Evolutionary conservation across 2,797 vertebrate species (phyloP), one percentile per base, ranked within the genome.

Genomic region (Rhodeus uyekii): DNA sequence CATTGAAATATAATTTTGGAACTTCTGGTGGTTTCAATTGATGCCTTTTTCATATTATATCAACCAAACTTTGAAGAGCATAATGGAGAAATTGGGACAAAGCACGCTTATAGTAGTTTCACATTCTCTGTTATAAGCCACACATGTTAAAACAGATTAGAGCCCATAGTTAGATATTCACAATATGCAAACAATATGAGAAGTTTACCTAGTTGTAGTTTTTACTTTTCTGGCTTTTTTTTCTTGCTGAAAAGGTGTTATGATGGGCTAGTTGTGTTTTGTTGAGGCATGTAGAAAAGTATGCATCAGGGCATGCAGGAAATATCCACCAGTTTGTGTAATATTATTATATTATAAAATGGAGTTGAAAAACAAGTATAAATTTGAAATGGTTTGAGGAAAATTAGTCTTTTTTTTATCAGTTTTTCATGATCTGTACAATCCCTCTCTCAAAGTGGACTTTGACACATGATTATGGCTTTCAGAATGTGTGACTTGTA

Each of bases 381-480:
- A 63, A 38, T 74, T 58, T 50, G 7, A 29, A 63, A 50, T n/a
- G 42, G 18, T 68, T 81, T 0, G 22, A 34, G 27, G 27, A 22
- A 46, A 46, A n/a, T 10, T 13, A 44, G n/a, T 36, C 71, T 53
- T 44, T 46, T 50, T 60, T 63, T 74, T 64, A 74, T 44, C 36
- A 32, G 61, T 65, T 7, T 42, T 64, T n/a, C 7, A 65, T 18
- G 80, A 65, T 75, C 24, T 32, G 16, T n/a, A 29, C 7, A 53
- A 63, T 1, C 5, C 14, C 4, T 53, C 19, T 38, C 44, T 64
- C 6, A 50, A 22, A 50, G n/a, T 74, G 80, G 44, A 81, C 80
- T 81, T 55, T 81, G 71, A 81, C 32, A 42, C 24, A n/a, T 65
- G 34, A 46, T 38, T 36, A 48, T 3, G 6, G 16, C 38, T 63